Conservation (phyloP, 2,113 vertebrate genomes). For the Dolichallabes microphthalmus region DNA sequence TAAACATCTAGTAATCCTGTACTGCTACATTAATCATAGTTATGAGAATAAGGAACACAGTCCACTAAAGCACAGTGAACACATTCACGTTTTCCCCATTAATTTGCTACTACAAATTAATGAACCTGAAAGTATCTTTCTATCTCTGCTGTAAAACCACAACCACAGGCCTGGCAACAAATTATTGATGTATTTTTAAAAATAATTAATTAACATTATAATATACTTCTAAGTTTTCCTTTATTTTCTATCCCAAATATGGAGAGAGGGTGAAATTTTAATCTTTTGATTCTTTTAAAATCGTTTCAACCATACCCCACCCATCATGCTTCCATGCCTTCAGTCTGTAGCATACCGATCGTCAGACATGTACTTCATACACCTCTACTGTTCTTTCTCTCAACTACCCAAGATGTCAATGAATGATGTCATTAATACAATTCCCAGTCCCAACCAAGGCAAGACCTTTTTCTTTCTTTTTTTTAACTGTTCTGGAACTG, state of each 20-base stretch:
- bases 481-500: conserved; percentile 31
- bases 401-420: conserved; percentile 75
- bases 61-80: neutral
- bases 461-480: conserved; percentile 3
- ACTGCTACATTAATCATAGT: neutral
- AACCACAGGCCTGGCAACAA: conserved; percentile 10
- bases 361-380: conserved; percentile 26
- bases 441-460: conserved; percentile 52
- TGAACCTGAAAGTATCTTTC: neutral
- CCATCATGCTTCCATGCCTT: conserved; percentile 22
- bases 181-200: neutral
- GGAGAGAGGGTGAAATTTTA: conserved; percentile 33
- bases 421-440: conserved; percentile 71
- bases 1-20: neutral
- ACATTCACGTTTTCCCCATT: neutral
- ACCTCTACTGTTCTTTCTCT: conserved; percentile 43
- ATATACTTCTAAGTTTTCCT: neutral
- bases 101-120: neutral
- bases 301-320: neutral
- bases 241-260: conserved; percentile 32
- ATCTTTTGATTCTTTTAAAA: conserved; percentile 23
- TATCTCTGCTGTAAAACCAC: neutral
- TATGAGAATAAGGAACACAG: neutral
- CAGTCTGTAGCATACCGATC: conserved; percentile 21
- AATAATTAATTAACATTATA: neutral